Evolutionary conservation across 2,113 vertebrate species (phyloP), one percentile per base, ranked within the genome.

Genomic region (Pelodiscus sinensis): DNA sequence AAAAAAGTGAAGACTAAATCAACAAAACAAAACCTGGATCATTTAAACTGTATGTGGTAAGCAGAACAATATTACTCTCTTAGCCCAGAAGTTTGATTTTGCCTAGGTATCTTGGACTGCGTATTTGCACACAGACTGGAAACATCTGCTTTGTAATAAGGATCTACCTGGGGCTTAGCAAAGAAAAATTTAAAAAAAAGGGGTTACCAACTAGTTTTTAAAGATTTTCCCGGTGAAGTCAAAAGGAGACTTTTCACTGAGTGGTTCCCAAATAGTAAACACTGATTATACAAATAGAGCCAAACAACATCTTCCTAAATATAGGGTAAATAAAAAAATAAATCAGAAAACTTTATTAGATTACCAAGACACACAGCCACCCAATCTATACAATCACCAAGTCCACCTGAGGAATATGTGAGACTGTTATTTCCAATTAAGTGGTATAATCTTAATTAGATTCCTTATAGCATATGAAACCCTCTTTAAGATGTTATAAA

Each of bases 271-370:
- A 31, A 68, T n/a, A 15, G 9, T 22, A 75, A 75, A 44, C 38
- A 44, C 6, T 35, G 8, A 0, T 8, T 29, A 8, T 1, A 9
- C 5, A 1, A 3, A 44, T 2, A 71, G 10, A 1, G 2, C 25
- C 29, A 75, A 62, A 51, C 15, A 19, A 24, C 4, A 18, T 21
- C 58, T 13, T 62, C 3, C 58, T 31, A 51, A 10, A 62, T 21
- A 44, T 22, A 82, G 55, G 56, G 56, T n/a, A 52, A 80, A 12
- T 3, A 80, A 52, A 55, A 56, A n/a, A 56, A 21, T 13, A 58
- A 58, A 58, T 58, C 29, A 35, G 11, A 51, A 81, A 56, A 24
- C 79, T 81, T 81, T 38, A 81, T 24, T 24, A 25, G 29, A 68
- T 68, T 24, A 68, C 21, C 35, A 11, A 18, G 16, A 58, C 9